Conservation (phyloP, 2,888 invertebrate species). For the Nebria brevicollis region DNA sequence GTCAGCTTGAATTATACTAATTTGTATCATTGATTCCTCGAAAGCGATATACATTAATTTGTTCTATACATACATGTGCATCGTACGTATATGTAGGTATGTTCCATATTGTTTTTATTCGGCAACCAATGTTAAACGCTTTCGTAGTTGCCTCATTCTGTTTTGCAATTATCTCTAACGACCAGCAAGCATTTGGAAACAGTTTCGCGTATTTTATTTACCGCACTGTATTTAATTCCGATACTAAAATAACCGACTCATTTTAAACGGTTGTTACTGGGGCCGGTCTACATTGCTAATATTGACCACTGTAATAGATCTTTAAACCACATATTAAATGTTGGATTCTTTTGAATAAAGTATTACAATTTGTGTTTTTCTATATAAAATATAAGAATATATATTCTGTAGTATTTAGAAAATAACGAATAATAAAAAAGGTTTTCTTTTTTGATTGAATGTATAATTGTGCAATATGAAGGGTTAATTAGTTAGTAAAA, state of each 20-base stretch:
- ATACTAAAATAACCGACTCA: slow-evolving; percentile 15
- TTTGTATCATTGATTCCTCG: slow-evolving; percentile 43
- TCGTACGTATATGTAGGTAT: slow-evolving; percentile 36
- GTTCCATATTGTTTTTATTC: slow-evolving; percentile 41
- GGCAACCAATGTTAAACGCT: slow-evolving; percentile 40
- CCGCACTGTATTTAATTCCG: slow-evolving; percentile 40
- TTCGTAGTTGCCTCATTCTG: slow-evolving; percentile 29
- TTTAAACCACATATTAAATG: not conserved
- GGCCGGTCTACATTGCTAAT: not conserved
- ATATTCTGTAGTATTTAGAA: too few relatives aligned
- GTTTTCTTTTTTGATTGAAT: too few relatives aligned
- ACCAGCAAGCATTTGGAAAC: slow-evolving; percentile 37
- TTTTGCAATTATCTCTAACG: slow-evolving; percentile 45
- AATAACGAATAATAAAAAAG: too few relatives aligned
- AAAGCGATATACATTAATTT: slow-evolving; percentile 42
- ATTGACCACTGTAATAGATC: not conserved
- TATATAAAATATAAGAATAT: too few relatives aligned
- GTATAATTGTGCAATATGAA: too few relatives aligned
- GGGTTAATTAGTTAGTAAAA: too few relatives aligned
- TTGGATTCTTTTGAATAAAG: not conserved
- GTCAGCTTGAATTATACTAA: slow-evolving; percentile 36
- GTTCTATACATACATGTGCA: slow-evolving; percentile 15
- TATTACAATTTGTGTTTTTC: too few relatives aligned
- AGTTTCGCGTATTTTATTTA: slow-evolving; percentile 41
- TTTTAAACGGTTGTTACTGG: not conserved